phyloP scores from a whole-genome alignment of 2,888 invertebrate genomes.

The Ochropleura leucogaster region DNA sequence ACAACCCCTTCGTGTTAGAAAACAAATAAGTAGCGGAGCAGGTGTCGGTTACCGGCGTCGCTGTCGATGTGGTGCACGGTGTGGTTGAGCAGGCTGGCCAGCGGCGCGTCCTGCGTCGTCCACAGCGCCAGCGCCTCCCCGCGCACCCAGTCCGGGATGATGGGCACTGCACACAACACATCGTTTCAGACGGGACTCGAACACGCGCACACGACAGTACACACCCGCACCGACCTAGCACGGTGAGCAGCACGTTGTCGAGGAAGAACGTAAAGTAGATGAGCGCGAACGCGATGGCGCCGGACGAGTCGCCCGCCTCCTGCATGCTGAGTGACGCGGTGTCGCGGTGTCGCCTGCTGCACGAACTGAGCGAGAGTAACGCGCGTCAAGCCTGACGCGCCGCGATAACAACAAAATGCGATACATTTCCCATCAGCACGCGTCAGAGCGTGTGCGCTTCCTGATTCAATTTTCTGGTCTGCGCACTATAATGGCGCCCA shows the following conservation, averaged over 20 bases:
- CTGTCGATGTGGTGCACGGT: constrained; percentile 74
- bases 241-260: constrained; percentile 96
- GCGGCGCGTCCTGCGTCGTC: constrained; percentile 76
- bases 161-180: constrained; percentile 77
- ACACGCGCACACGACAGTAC: neutral
- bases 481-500: constrained; percentile 59
- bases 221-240: constrained; percentile 92
- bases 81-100: constrained; percentile 80
- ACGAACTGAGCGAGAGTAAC: constrained; percentile 4
- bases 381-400: constrained; percentile 9
- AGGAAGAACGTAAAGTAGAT: constrained; percentile 94
- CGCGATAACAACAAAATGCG: constrained; percentile 72
- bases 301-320: constrained; percentile 46
- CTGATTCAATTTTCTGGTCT: constrained; percentile 76
- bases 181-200: neutral
- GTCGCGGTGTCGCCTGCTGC: neutral
- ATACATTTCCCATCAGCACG: constrained; percentile 79
- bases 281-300: constrained; percentile 77
- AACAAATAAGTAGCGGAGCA: neutral
- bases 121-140: constrained; percentile 77
- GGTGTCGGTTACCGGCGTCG: constrained; percentile 57
- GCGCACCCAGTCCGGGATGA: constrained; percentile 84
- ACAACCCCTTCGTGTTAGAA: neutral
- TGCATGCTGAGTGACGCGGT: constrained; percentile 44
- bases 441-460: constrained; percentile 76